Evolutionary conservation across 2,113 vertebrate species (phyloP).

Genomic region (Dascyllus trimaculatus): DNA sequence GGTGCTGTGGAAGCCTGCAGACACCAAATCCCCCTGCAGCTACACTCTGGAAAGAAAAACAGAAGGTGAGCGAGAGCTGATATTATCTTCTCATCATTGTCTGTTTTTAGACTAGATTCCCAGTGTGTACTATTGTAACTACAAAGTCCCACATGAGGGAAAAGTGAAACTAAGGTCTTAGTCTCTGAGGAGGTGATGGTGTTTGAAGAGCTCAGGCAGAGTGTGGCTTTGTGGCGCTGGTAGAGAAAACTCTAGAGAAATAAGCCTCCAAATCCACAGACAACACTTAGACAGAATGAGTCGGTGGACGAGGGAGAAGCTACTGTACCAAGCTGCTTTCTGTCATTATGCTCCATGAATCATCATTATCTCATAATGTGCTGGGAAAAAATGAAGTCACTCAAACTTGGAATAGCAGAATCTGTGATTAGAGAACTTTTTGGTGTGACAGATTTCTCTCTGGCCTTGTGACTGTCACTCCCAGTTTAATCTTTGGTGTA

Average conservation of each 20-base stretch:
- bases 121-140: background rate
- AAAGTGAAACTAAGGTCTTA: background rate
- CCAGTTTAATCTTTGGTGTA: conserved; percentile 2
- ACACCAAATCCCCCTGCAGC: conserved; percentile 90
- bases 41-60: conserved; percentile 90
- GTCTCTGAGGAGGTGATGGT: background rate
- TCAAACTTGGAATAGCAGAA: background rate
- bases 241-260: background rate
- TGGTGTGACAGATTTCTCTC: background rate
- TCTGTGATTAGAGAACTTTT: conserved; percentile 9
- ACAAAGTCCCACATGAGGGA: too few relatives aligned
- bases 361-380: conserved; percentile 23
- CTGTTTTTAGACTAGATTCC: background rate
- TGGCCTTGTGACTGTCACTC: background rate
- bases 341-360: conserved; percentile 20
- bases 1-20: conserved; percentile 94
- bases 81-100: background rate
- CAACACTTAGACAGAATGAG: conserved; percentile 37
- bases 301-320: conserved; percentile 21
- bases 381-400: conserved; percentile 2
- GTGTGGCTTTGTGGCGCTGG: too few relatives aligned
- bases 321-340: conserved; percentile 15
- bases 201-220: conserved; percentile 5
- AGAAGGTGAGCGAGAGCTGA: conserved; percentile 84
- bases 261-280: conserved; percentile 14